Evolutionary conservation across 2,888 invertebrate genomes (phyloP).

Genomic region (Lymantria monacha): DNA sequence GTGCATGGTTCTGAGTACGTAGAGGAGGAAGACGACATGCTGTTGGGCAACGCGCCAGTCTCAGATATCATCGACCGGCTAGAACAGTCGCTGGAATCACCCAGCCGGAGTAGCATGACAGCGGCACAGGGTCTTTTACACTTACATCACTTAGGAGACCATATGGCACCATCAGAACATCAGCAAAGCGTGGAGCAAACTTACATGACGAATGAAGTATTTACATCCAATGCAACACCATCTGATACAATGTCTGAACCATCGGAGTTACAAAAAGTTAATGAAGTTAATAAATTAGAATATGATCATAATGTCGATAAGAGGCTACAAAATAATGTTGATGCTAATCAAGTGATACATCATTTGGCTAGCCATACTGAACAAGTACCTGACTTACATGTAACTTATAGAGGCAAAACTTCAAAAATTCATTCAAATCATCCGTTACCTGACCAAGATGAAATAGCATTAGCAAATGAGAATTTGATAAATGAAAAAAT

Average conservation of each 20-base stretch:
- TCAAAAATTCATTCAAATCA: conserved; percentile 37
- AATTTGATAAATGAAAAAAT: conserved; percentile 16
- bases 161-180: conserved; percentile 52
- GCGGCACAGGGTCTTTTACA: conserved; percentile 71
- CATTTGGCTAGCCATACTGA: conserved; percentile 41
- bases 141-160: conserved; percentile 66
- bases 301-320: conserved; percentile 56
- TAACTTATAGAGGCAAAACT: conserved; percentile 26
- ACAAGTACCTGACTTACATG: conserved; percentile 58
- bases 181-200: conserved; percentile 64
- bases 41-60: conserved; percentile 72
- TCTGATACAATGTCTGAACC: conserved; percentile 45
- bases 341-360: conserved; percentile 38
- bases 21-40: conserved; percentile 73
- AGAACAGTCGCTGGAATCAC: conserved; percentile 82
- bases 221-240: conserved; percentile 43
- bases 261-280: conserved; percentile 43
- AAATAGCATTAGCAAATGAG: conserved; percentile 41
- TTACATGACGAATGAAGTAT: conserved; percentile 62
- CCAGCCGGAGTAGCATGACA: conserved; percentile 68
- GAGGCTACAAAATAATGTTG: conserved; percentile 52
- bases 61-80: conserved; percentile 84
- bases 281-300: conserved; percentile 51
- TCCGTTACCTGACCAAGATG: conserved; percentile 51
- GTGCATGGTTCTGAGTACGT: conserved; percentile 69